A percentile compares a stretch with the other conserved stretches of the same genome.
These are phyloP conservation scores for Drosophila borealis DNA, from an alignment of 2,888 invertebrate genomes.

Conservation along the genomic window DNA sequence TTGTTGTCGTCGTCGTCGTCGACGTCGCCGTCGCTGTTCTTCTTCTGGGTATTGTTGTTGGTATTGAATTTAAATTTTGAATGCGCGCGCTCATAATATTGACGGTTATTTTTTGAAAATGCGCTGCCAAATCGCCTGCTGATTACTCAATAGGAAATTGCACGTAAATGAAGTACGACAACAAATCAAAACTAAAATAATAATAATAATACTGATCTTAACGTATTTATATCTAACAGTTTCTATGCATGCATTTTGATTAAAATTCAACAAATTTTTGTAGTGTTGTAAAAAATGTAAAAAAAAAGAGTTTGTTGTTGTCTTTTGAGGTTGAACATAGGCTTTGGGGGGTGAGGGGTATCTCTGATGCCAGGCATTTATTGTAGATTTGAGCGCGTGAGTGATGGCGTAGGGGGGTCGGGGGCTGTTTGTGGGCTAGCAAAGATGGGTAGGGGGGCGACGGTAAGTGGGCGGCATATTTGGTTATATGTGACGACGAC, in stretches of 20 bases:
- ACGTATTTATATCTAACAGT: constrained; percentile 3
- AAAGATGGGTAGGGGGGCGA: not conserved
- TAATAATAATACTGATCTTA: constrained; percentile 20
- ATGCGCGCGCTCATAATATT: constrained; percentile 77
- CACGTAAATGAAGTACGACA: constrained; percentile 15
- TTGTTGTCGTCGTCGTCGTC: constrained; percentile 32
- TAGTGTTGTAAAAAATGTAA: constrained; percentile 34
- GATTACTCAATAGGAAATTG: constrained; percentile 50
- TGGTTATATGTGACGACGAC: constrained; percentile 58
- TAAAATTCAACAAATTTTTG: constrained; percentile 6
- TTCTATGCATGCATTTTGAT: not conserved
- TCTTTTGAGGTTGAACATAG: constrained; percentile 16
- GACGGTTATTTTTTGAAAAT: constrained; percentile 80
- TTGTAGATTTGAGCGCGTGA: constrained; percentile 56
- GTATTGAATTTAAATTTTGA: constrained; percentile 77
- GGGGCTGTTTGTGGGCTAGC: constrained; percentile 6
- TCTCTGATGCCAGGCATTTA: constrained; percentile 30
- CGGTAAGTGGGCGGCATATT: constrained; percentile 56
- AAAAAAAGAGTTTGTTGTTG: constrained; percentile 39
- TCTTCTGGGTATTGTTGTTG: constrained; percentile 46
- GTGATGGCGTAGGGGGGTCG: constrained; percentile 23
- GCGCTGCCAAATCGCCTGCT: constrained; percentile 12
- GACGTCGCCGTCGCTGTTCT: constrained; percentile 26
- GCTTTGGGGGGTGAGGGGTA: constrained; percentile 4
- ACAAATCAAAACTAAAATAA: constrained; percentile 6